Conservation (phyloP, 1,140 invertebrate species). For the Aphelenchoides fujianensis region DNA sequence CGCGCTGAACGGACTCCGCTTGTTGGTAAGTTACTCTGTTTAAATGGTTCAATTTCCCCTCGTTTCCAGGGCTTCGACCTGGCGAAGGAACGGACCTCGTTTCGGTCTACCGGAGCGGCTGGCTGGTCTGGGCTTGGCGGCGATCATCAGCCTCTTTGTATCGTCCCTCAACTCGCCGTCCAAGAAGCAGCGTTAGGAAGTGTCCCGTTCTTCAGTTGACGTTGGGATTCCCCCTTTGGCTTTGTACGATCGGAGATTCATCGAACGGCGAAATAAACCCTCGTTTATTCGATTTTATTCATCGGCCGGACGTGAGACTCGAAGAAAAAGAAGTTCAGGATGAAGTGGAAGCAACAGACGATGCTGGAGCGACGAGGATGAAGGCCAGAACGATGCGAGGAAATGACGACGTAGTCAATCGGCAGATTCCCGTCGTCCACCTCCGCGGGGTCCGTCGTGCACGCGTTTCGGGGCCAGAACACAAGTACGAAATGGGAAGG, state of each 20-base stretch:
- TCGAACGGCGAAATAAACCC: neutral
- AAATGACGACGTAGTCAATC: conserved; percentile 34
- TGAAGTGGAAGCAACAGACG: conserved; percentile 9
- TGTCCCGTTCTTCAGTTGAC: neutral
- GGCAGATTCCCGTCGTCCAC: neutral
- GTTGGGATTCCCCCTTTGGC: neutral
- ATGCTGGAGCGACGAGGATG: conserved; percentile 9
- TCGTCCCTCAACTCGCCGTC: conserved; percentile 39
- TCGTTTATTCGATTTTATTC: conserved; percentile 12
- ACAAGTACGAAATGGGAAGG: conserved; percentile 27
- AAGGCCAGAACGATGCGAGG: conserved; percentile 22
- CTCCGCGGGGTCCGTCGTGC: neutral
- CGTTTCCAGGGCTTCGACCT: conserved; percentile 53
- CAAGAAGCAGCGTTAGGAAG: conserved; percentile 29
- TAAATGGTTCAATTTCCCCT: neutral
- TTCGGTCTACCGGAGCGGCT: conserved; percentile 48
- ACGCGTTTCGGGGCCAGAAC: conserved; percentile 28
- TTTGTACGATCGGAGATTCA: neutral
- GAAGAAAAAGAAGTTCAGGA: conserved; percentile 23
- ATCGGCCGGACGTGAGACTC: conserved; percentile 20
- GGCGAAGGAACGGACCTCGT: conserved; percentile 54
- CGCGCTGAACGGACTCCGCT: conserved; percentile 53
- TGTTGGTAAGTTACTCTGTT: conserved; percentile 31
- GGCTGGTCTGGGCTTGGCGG: conserved; percentile 47
- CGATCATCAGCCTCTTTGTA: conserved; percentile 47